These are phyloP conservation scores for Phengaris alcon DNA, from an alignment of 2,888 invertebrate species.

Conservation along the genomic window DNA sequence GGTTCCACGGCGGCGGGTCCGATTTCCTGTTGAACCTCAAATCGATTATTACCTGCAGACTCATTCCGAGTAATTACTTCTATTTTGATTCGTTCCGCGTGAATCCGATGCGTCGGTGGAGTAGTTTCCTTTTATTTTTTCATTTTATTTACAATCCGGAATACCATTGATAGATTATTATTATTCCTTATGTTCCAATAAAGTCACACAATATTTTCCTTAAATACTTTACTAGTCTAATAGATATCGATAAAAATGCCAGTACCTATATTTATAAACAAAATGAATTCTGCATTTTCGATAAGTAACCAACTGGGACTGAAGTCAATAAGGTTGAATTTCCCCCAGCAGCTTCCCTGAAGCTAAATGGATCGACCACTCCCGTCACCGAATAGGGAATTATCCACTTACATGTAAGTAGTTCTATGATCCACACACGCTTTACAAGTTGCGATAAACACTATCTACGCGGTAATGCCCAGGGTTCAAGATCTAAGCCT, in stretches of 20 bases:
- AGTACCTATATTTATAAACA: too few relatives aligned
- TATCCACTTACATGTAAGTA: constrained; percentile 19
- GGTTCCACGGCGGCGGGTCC: constrained; percentile 66
- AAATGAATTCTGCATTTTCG: not conserved
- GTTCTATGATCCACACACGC: not conserved
- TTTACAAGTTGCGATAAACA: not conserved
- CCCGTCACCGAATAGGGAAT: constrained; percentile 3
- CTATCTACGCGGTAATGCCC: not conserved
- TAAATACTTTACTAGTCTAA: not conserved
- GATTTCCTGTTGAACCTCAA: constrained; percentile 59
- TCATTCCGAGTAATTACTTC: constrained; percentile 72
- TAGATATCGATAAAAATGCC: not conserved
- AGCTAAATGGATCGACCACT: not conserved
- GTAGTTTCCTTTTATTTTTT: constrained; percentile 1
- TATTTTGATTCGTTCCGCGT: constrained; percentile 37
- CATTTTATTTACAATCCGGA: not conserved
- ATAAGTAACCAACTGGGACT: not conserved
- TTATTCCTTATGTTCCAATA: not conserved
- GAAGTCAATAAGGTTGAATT: not conserved
- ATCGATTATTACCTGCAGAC: constrained; percentile 69
- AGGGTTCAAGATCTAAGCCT: not conserved
- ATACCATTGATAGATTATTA: not conserved
- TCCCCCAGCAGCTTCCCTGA: not conserved
- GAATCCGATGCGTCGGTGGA: constrained; percentile 28
- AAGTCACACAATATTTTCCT: too few relatives aligned